Evolutionary conservation across 1,140 invertebrate genomes (phyloP), one percentile per base, ranked within the genome.

Genomic region (Pseudomyrmex pallidus): DNA sequence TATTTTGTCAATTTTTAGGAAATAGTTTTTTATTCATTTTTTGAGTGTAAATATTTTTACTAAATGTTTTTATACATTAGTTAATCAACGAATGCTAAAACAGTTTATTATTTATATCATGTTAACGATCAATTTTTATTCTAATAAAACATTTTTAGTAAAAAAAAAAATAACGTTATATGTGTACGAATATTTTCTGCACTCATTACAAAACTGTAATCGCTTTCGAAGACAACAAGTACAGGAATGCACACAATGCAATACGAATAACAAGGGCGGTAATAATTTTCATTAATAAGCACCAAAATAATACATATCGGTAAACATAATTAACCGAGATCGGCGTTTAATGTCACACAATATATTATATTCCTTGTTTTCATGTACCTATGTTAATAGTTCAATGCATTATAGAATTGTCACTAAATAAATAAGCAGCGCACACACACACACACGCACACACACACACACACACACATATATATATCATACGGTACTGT

Each of bases 301-400:
- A 70, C 57, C 15, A 48, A 13, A 68, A 78, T 44, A 59, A 78
- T 50, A 70, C 48, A 54, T 50, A 62, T 78, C 10, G 9, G 8
- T 57, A 78, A 78, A 68, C 64, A 57, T 57, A 68, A 78, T 78
- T 78, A 78, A 78, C 20, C 17, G 64, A 68, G 64, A 78, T 78
- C 67, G 50, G 44, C 15, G 20, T 56, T 68, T 68, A 78, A 59
- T 66, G 64, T 59, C 64, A 68, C 15, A 57, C 35, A 15, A 20
- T 35, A 35, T 7, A 78, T 70, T 46, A 17, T 70, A 50, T 70
- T 54, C n/a, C 35, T 25, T 25, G 22, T 68, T 70, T 78, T 20
- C 35, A 54, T 22, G 35, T 57, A 77, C 5, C 35, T 48, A 70
- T 70, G 54, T 57, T 78, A 70, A n/a, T 44, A 44, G 46, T 78